Base-by-base conservation (phyloP, 2,113 vertebrate genomes). In the Xyliphius kryptos region DNA sequence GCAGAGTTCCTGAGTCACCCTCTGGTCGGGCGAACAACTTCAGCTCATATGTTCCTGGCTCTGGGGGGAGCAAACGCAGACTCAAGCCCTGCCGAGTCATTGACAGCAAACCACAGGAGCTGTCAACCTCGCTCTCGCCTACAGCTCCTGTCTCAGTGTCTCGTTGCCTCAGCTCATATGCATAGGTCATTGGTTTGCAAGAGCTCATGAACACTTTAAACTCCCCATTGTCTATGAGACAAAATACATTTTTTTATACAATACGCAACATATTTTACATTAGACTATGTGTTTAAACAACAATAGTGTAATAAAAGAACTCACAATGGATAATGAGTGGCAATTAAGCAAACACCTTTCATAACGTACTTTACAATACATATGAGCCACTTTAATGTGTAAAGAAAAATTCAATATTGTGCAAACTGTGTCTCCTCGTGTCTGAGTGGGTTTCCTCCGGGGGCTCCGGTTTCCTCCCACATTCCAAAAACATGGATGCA, bases 11-110 rank as follows among this genome's bases (percentile, higher is more conserved):
- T 36, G 66, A 54, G 26, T 82, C 68, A 0, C 62, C 43, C 0
- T 82, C 74, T 0, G 73, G 76, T 7, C 84, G 77, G 0, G 88
- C 88, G 0, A 90, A 91, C 66, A 91, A 76, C 78, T 86, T 88
- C 12, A 92, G 77, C 16, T 90, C 82, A 0, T 89, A 91, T 2
- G 74, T 66, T 6, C 87, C 87, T 4, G 68, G 9, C 0, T 75
- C 4, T 0, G 87, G 85, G 0, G 88, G 87, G 21, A 82, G 77
- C 14, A 91, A 76, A 61, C 80, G 72, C 16, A 91, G 76, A 64
- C 77, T 86, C 89, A 87, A 78, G 44, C 69, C 79, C 1, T 72
- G 75, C 36, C 77, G 69, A 0, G 81, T 80, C 56, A 86, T 71
- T 0, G 53, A 84, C 17, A 89, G 72, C 61, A 90, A 77, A 22